Evolutionary conservation across 1,140 invertebrate species (phyloP).

Genomic region (Aphaenogaster rudis): DNA sequence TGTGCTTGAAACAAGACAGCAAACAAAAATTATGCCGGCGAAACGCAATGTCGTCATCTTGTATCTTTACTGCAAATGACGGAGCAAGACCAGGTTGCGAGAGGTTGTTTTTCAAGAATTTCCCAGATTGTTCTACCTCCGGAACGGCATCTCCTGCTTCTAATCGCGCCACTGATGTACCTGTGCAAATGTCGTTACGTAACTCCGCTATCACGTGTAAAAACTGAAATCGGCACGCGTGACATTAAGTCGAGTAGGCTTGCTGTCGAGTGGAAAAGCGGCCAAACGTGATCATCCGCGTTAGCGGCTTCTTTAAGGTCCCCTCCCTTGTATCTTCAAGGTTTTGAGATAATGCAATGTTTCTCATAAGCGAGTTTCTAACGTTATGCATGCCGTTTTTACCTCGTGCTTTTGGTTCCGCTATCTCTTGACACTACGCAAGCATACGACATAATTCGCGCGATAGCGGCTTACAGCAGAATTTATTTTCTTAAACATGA

Average conservation of each 20-base stretch:
- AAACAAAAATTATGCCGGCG: slow-evolving; percentile 35
- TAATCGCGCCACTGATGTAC: slow-evolving; percentile 54
- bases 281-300: slow-evolving; percentile 1
- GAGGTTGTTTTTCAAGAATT: background rate
- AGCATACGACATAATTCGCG: slow-evolving; percentile 7
- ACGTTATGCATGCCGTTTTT: slow-evolving; percentile 22
- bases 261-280: background rate
- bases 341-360: slow-evolving; percentile 40
- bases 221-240: slow-evolving; percentile 8
- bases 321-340: background rate
- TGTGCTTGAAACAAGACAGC: slow-evolving; percentile 9
- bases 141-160: slow-evolving; percentile 18
- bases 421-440: slow-evolving; percentile 30
- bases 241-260: background rate
- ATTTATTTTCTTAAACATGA: slow-evolving; percentile 19
- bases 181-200: slow-evolving; percentile 31
- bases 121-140: slow-evolving; percentile 2
- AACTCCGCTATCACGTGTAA: slow-evolving; percentile 19
- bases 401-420: slow-evolving; percentile 6
- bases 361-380: slow-evolving; percentile 22
- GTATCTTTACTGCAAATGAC: background rate
- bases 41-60: slow-evolving; percentile 36
- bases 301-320: slow-evolving; percentile 22
- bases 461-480: background rate
- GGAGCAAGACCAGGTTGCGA: background rate